A percentile compares a stretch with the other conserved stretches of the same genome.
Evolutionary conservation across 2,113 vertebrate species (phyloP).

Genomic region (Otus sunia): DNA sequence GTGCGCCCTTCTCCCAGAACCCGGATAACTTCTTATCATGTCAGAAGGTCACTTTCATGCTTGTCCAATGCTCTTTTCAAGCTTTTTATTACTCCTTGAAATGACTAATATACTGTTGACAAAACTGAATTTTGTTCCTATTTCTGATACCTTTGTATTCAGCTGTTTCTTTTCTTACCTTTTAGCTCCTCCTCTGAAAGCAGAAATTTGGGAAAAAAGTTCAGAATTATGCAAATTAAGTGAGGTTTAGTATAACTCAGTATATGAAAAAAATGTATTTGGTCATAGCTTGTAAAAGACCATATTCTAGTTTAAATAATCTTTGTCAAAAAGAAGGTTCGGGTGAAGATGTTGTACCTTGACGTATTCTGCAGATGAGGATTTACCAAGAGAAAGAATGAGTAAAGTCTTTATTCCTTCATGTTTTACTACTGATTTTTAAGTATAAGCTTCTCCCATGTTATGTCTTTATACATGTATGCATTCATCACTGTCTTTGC

Average conservation of each 20-base stretch:
- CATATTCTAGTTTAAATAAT: not conserved
- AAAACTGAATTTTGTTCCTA: not conserved
- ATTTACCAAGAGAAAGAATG: not conserved
- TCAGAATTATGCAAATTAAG: not conserved
- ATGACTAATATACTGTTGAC: not conserved
- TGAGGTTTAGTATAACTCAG: not conserved
- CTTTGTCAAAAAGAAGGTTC: not conserved
- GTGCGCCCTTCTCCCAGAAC: not conserved
- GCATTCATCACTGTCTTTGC: not conserved
- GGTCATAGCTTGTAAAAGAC: not conserved
- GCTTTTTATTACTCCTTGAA: not conserved
- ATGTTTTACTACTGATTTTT: not conserved
- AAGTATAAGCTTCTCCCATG: not conserved
- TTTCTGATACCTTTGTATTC: not conserved
- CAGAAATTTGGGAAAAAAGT: not conserved
- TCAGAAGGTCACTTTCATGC: not conserved
- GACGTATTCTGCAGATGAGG: not conserved
- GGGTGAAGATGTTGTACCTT: not conserved
- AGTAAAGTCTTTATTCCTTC: not conserved
- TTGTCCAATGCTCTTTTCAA: not conserved
- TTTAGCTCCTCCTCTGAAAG: not conserved
- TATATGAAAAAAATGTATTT: not conserved
- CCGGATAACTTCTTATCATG: not conserved
- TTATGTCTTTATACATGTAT: not conserved
- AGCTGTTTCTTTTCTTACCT: not conserved